These are phyloP conservation scores for Apeltes quadracus DNA, from an alignment of 2,113 vertebrate species.

Conservation along the genomic window DNA sequence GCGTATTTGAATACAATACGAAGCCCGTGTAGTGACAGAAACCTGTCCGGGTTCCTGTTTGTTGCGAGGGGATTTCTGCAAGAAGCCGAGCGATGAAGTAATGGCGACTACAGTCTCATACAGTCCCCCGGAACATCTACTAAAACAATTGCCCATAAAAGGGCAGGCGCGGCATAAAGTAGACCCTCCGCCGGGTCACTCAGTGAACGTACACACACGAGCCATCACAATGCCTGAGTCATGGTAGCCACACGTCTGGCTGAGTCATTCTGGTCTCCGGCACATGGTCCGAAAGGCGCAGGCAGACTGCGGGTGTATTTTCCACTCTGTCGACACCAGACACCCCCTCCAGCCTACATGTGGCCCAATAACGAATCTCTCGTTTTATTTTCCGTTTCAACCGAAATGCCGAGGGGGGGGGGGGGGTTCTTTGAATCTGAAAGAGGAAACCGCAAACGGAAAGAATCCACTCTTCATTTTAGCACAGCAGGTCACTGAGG, in stretches of 20 bases:
- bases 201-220: neutral
- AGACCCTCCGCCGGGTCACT: neutral
- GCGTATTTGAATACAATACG: neutral
- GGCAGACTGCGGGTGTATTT: conserved; percentile 23
- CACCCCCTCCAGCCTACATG: neutral
- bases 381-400: neutral
- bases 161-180: neutral
- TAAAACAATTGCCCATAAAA: neutral
- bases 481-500: neutral
- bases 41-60: neutral
- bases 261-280: neutral
- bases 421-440: neutral
- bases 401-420: neutral
- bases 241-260: conserved; percentile 17
- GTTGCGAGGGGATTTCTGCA: neutral
- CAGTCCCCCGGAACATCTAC: neutral
- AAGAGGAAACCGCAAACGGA: conserved; percentile 10
- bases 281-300: conserved; percentile 19
- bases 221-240: neutral
- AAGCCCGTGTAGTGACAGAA: neutral
- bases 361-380: neutral
- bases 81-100: neutral
- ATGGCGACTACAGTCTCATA: neutral
- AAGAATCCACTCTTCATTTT: conserved; percentile 5
- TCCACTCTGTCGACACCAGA: conserved; percentile 40